Evolutionary conservation across 2,797 vertebrate genomes (phyloP), one percentile per base, ranked within the genome.

Genomic region (Sparus aurata): DNA sequence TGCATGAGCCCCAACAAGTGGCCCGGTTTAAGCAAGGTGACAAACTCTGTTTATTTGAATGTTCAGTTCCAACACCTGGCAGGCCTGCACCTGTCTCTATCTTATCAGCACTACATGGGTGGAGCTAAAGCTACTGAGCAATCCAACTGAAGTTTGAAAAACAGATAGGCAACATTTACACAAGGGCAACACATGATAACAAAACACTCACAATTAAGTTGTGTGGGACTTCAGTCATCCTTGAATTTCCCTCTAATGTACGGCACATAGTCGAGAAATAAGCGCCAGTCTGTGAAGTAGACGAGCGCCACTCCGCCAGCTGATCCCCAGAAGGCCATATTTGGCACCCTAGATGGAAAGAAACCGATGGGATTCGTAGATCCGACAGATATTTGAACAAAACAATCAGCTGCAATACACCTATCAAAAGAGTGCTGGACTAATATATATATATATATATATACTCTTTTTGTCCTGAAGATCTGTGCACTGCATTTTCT

Each of bases 211-310:
- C 91, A 89, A 84, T 76, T 55, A 38, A 58, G 54, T 30, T 12
- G 46, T 30, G 52, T 27, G 27, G 75, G 69, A 72, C 52, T 74
- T 94, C 88, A 96, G 3, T 96, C 90, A 0, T 97, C 95, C 1
- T 93, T 96, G 80, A 96, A 99, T 84, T 99, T 99, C 64, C 97
- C 96, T 0, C 90, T 92, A 52, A 99, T 75, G 90, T 98, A 99
- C 0, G 97, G 97, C n/a, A 99, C 97, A 25, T 96, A 98, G 73
- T 97, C 96, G 34, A 99, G 94, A 67, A 99, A 18, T 77, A 98
- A 73, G 63, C 95, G 93, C 98, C 97, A 99, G 88, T 98, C 97
- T 2, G 97, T 98, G 82, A 94, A 89, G 95, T 97, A 96, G 59
- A 99, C 70, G 2, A 98, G 41, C 0, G 93, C 95, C 47, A 97